A percentile compares a stretch with the other conserved stretches of the same genome.
Conservation (phyloP, 2,888 invertebrate genomes). For the Melanophora roralis region DNA sequence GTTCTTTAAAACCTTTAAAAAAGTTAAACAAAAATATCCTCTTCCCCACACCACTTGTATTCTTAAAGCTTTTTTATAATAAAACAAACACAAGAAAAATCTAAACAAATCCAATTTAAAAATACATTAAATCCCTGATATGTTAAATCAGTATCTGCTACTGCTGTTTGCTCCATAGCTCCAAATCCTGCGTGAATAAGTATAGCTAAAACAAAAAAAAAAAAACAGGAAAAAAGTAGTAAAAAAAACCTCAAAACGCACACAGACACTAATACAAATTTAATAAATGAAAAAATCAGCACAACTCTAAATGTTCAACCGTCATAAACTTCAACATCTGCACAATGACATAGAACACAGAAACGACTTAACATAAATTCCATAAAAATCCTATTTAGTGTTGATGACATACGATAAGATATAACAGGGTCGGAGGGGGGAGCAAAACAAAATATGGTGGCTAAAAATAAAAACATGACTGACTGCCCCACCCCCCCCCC, state of each 20-base stretch:
- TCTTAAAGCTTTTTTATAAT: slow-evolving; percentile 26
- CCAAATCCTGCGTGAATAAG: slow-evolving; percentile 6
- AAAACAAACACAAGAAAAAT: slow-evolving; percentile 48
- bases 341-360: slow-evolving; percentile 29
- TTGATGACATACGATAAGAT: slow-evolving; percentile 35
- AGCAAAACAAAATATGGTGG: neutral
- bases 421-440: neutral
- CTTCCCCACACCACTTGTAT: too few species aligned
- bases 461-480: slow-evolving; percentile 16
- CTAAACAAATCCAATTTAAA: slow-evolving; percentile 60
- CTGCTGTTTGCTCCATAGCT: slow-evolving; percentile 20
- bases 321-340: slow-evolving; percentile 45
- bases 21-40: too few species aligned
- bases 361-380: slow-evolving; percentile 49
- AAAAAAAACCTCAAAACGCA: slow-evolving; percentile 11
- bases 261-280: slow-evolving; percentile 46
- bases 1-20: neutral
- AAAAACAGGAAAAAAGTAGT: neutral
- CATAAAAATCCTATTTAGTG: slow-evolving; percentile 57
- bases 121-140: slow-evolving; percentile 63
- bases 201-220: neutral
- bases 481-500: neutral
- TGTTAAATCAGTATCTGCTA: slow-evolving; percentile 61
- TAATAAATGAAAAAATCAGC: slow-evolving; percentile 62
- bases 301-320: slow-evolving; percentile 56